Evolutionary conservation across 2,113 vertebrate species (phyloP).

Genomic region (Thermophis baileyi): DNA sequence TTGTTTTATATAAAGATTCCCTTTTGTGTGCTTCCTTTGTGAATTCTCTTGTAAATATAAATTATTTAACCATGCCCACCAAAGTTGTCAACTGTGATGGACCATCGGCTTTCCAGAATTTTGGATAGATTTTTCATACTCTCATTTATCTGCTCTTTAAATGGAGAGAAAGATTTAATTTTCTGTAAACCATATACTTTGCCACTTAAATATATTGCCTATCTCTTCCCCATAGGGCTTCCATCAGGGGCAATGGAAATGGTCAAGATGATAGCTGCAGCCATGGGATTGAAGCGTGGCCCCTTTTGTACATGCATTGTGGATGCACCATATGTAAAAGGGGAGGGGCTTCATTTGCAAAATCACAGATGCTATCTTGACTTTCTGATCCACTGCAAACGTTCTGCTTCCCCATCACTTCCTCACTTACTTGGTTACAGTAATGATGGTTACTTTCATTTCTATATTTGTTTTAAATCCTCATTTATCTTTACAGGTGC

Average conservation of each 20-base stretch:
- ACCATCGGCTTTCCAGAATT: background rate
- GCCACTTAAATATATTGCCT: background rate
- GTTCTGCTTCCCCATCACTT: background rate
- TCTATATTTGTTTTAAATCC: conserved; percentile 14
- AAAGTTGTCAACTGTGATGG: background rate
- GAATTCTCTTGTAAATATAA: conserved; percentile 8
- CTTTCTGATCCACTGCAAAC: background rate
- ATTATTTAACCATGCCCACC: background rate
- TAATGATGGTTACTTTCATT: background rate
- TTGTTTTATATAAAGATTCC: background rate
- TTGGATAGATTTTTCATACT: background rate
- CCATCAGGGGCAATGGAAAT: background rate
- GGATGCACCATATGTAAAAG: background rate
- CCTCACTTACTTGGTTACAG: background rate
- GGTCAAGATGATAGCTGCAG: background rate
- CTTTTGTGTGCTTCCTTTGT: conserved; percentile 11
- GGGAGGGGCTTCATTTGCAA: background rate
- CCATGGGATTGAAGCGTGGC: background rate
- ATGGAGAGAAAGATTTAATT: background rate
- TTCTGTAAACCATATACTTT: background rate
- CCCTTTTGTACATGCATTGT: background rate
- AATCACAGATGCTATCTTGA: background rate
- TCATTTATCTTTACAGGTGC: conserved; percentile 74
- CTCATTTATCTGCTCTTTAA: background rate
- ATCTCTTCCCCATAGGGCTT: background rate